phyloP scores from a whole-genome alignment of 2,888 invertebrate species.

The Tetanocera ferruginea region DNA sequence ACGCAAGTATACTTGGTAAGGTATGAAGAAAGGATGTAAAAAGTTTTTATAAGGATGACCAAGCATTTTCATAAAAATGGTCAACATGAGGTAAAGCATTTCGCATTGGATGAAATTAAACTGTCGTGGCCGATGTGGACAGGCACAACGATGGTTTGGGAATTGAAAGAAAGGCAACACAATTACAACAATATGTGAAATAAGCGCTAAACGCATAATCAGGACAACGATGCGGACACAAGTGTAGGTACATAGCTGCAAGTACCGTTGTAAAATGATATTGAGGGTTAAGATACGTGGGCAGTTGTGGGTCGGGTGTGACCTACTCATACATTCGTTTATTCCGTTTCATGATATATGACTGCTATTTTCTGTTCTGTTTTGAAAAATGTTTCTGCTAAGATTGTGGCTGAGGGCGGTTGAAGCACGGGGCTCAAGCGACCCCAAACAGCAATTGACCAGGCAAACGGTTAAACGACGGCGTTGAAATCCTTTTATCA shows the following conservation, averaged over 20 bases:
- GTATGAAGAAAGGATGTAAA: neutral
- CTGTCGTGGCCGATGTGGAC: conserved; percentile 1
- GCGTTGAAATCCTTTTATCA: conserved; percentile 54
- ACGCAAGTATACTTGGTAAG: neutral
- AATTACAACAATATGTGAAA: conserved; percentile 58
- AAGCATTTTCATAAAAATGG: conserved; percentile 41
- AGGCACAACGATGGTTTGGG: neutral
- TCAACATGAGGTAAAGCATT: conserved; percentile 41
- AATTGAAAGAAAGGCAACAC: neutral
- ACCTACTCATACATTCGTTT: neutral
- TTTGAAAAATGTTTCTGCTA: conserved; percentile 18
- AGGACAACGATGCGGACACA: neutral
- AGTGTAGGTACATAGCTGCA: neutral
- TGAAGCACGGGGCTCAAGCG: conserved; percentile 42
- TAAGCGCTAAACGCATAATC: conserved; percentile 63
- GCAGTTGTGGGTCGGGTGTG: neutral
- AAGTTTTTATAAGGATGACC: conserved; percentile 37
- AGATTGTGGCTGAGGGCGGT: neutral
- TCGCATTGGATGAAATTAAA: neutral
- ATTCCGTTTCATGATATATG: conserved; percentile 57
- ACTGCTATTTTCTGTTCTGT: conserved; percentile 57
- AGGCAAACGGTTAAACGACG: conserved; percentile 41
- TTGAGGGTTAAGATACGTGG: neutral
- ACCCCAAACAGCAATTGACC: conserved; percentile 65
- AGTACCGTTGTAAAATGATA: neutral